Evolutionary conservation across 1,140 invertebrate genomes (phyloP), one percentile per base, ranked within the genome.

Genomic region (Hesperophylax magnus): DNA sequence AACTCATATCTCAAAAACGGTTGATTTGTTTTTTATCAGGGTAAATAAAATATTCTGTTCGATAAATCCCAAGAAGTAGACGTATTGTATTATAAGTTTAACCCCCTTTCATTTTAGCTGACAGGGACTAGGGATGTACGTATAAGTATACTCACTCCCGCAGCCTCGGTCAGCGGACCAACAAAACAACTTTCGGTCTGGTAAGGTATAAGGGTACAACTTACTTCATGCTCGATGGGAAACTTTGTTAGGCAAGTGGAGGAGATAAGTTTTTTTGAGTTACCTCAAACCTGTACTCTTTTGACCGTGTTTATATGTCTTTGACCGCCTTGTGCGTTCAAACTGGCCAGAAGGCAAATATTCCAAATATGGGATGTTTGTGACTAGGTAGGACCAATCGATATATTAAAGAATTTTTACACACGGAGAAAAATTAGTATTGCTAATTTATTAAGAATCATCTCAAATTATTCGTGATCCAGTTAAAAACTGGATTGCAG

Each of bases 121-220:
- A 5, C 5, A 27, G 27, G 27, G 27, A 27, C 9, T 14, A 14
- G 34, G 39, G 39, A 47, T 47, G 39, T 47, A 47, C 39, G 34
- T n/a, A 8, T 47, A 47, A 9, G 11, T 47, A 14, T 47, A 47
- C 9, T 14, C 1, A 9, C 11, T 47, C 39, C 53, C 54, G 20
- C 17, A 53, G 58, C 60, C 17, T 7, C 31, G 27, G 17, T 24
- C 20, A 9, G 58, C 34, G 75, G 61, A 27, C 58, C 58, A 79
- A 82, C 78, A 82, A 79, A 82, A 82, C 74, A 82, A 75, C 78
- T 79, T 60, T 80, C 71, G 27, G 72, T 67, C 58, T 65, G 60
- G 52, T 17, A 52, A 52, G 54, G 52, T 17, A 75, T 52, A 24
- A 52, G 54, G 52, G 69, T 53, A 72, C 69, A 72, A 72, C 22